A percentile compares a stretch with the other conserved stretches of the same genome.
phyloP scores from a whole-genome alignment of 2,113 vertebrate genomes.

The Isurus oxyrinchus region DNA sequence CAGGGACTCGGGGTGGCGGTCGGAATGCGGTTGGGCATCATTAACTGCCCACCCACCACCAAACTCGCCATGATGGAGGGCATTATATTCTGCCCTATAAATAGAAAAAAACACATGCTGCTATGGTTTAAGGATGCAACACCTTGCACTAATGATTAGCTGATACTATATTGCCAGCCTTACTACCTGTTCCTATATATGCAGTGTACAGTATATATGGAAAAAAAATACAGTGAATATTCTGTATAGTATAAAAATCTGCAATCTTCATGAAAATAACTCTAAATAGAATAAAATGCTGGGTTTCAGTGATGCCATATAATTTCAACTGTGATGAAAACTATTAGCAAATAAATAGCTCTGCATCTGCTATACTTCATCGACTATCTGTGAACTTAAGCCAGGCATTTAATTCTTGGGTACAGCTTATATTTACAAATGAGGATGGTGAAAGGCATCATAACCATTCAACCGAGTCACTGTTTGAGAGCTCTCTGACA shows the following conservation, averaged over 20 bases:
- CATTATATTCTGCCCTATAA: background rate
- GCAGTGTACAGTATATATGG: background rate
- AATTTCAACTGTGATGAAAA: background rate
- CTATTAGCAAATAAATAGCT: background rate
- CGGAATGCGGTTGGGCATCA: background rate
- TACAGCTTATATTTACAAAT: background rate
- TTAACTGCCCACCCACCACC: too few relatives aligned
- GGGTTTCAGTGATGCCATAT: background rate
- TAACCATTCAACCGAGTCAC: background rate
- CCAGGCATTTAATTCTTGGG: background rate
- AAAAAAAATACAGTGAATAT: background rate
- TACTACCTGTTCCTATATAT: background rate
- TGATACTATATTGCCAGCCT: background rate
- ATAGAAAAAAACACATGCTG: background rate
- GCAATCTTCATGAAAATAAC: background rate
- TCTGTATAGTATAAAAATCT: background rate
- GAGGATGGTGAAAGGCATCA: background rate
- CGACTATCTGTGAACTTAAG: background rate
- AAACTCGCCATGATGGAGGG: background rate
- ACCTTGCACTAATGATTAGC: background rate
- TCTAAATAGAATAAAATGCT: background rate
- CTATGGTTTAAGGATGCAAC: background rate
- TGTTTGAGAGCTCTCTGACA: background rate
- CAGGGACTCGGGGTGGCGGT: background rate
- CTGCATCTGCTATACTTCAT: background rate